phyloP scores from a whole-genome alignment of 2,113 vertebrate species.

The Microtus richardsoni region DNA sequence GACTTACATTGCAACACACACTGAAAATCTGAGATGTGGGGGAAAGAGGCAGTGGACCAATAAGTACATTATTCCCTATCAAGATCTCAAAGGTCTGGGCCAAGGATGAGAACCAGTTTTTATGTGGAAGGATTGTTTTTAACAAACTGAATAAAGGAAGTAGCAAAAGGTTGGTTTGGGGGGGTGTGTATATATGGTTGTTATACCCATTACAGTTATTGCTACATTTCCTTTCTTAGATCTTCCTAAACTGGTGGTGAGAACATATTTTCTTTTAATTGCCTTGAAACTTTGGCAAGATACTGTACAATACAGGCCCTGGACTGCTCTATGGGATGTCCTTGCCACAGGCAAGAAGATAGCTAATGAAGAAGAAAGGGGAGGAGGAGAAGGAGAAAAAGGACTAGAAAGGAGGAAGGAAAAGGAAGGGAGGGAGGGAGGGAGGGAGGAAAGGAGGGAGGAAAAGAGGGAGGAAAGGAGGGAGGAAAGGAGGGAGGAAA shows the following conservation, averaged over 20 bases:
- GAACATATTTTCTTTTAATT: background rate
- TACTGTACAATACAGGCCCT: too few relatives aligned
- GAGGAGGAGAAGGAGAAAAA: background rate
- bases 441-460: rapidly evolving
- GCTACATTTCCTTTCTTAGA: background rate
- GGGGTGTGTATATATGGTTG: background rate
- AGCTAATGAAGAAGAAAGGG: background rate
- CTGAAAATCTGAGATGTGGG: background rate
- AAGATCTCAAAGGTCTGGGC: background rate
- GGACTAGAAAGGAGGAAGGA: background rate
- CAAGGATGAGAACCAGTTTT: background rate
- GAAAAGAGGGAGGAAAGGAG: background rate
- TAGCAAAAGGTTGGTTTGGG: background rate
- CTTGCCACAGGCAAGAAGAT: background rate
- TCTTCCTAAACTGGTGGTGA: background rate
- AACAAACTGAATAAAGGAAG: constrained; percentile 26
- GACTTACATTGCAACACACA: background rate
- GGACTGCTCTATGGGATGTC: background rate
- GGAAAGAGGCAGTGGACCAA: background rate
- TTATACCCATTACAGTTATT: background rate
- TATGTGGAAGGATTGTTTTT: background rate
- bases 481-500: background rate
- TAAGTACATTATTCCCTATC: background rate
- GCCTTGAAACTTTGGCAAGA: background rate
- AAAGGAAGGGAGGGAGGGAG: background rate